These are phyloP conservation scores for Enteromius thamalakanensis DNA, from an alignment of 2,797 vertebrate species.

Conservation along the genomic window DNA sequence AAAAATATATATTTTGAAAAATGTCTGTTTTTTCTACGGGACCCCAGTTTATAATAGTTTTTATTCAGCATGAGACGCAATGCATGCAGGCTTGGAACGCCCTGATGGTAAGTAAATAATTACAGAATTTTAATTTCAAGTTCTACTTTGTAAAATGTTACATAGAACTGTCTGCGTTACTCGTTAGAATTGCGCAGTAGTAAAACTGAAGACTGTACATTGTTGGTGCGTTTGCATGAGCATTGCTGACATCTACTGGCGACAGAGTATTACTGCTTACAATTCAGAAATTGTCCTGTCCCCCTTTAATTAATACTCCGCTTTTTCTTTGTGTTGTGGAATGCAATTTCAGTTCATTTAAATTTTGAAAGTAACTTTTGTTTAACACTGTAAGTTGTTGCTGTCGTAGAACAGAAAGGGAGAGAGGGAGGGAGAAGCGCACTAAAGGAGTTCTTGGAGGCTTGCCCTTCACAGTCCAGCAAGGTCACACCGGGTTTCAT, in stretches of 20 bases:
- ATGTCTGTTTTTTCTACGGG: neutral
- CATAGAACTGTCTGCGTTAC: neutral
- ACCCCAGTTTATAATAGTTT: neutral
- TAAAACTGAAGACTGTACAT: neutral
- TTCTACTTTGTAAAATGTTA: neutral
- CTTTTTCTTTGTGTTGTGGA: constrained; percentile 6
- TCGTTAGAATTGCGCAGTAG: neutral
- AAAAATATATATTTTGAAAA: neutral
- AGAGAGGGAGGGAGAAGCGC: neutral
- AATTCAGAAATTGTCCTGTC: neutral
- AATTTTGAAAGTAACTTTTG: neutral
- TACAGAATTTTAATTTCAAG: neutral
- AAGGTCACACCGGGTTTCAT: constrained; percentile 70
- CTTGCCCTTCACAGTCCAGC: constrained; percentile 56
- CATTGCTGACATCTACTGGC: constrained; percentile 33
- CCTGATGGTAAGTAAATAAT: too few species aligned
- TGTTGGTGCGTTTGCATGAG: constrained; percentile 1
- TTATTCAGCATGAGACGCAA: neutral
- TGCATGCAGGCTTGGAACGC: neutral
- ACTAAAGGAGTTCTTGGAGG: constrained; percentile 4
- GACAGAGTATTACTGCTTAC: neutral
- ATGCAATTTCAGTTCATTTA: neutral
- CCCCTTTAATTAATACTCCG: neutral
- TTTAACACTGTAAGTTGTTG: neutral
- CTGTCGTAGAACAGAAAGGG: neutral